These are phyloP conservation scores for Arrhamphus sclerolepis DNA, from an alignment of 2,797 vertebrate genomes.

Conservation along the genomic window DNA sequence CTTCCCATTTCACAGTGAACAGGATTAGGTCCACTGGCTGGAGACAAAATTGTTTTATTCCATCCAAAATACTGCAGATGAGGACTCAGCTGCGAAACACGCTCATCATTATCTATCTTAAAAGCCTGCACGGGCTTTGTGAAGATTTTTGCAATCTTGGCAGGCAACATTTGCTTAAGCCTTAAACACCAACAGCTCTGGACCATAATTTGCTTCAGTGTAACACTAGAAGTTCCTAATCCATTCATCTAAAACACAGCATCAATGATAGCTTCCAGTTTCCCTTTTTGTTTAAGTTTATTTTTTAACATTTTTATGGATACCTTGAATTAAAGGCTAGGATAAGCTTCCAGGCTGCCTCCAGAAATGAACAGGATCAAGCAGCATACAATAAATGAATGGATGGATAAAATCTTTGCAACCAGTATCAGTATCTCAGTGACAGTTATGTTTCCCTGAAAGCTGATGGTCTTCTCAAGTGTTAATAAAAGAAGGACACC, in stretches of 20 bases:
- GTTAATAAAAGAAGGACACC: too few relatives aligned
- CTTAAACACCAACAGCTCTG: conserved; percentile 30
- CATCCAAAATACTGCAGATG: conserved; percentile 35
- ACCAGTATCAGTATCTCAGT: too few relatives aligned
- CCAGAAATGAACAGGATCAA: too few relatives aligned
- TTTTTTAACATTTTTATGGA: conserved; percentile 2
- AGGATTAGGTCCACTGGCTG: conserved; percentile 52
- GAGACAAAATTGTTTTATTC: conserved; percentile 46
- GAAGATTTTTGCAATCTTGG: conserved; percentile 28
- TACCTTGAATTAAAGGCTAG: neutral
- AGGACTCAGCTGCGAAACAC: conserved; percentile 28
- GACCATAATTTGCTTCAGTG: conserved; percentile 16
- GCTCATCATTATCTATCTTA: conserved; percentile 44
- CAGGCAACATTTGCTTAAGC: conserved; percentile 14
- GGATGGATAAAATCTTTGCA: too few relatives aligned
- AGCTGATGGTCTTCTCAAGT: too few relatives aligned
- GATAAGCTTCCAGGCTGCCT: too few relatives aligned
- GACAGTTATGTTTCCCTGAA: too few relatives aligned
- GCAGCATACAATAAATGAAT: too few relatives aligned
- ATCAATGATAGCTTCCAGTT: conserved; percentile 20
- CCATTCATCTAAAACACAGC: conserved; percentile 24
- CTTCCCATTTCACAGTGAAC: conserved; percentile 42
- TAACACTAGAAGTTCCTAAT: conserved; percentile 15
- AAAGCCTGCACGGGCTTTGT: conserved; percentile 39
- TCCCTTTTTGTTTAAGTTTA: conserved; percentile 12